Evolutionary conservation across 1,140 invertebrate species (phyloP), one percentile per base, ranked within the genome.

Genomic region (Nilaparvata lugens): DNA sequence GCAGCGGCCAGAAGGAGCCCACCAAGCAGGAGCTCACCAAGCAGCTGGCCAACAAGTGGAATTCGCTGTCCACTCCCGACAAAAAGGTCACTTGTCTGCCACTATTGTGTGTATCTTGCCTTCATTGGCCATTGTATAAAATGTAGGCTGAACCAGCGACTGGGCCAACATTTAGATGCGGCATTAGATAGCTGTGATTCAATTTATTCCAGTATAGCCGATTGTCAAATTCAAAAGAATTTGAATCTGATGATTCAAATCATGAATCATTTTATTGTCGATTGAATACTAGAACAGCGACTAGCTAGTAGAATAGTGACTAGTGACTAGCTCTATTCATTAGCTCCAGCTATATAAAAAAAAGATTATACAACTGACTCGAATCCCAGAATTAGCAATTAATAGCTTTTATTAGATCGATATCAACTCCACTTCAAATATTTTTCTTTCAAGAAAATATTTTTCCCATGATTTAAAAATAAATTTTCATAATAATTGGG

Each of bases 1-100:
- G 70, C 62, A 79, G 81, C 54, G 84, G 85, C 38, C 78, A 82
- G 68, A 76, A 80, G 18, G 85, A 88, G 68, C 83, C 83, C 1
- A 80, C 81, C 7, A 88, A 88, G 72, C 85, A 87, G 71, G 86
- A 88, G 71, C 74, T 88, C 4, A 88, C 85, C 0, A 80, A 85
- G 67, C 84, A 87, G 71, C 73, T 88, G 48, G 85, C 85, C 4
- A 82, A 82, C 42, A 79, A 83, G 52, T 88, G 86, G 87, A 85
- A 85, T 68, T 79, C 82, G 19, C 76, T 89, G 19, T 81, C 76
- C 62, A 79, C 76, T 48, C 81, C 83, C 63, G 86, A 87, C 65
- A 87, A 87, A 74, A 83, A 86, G 72, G 84, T 85, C 66, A 40
- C 21, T 24, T 52, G 2, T 18, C 13, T n/a, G n/a, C n/a, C n/a